These are phyloP conservation scores for Paraescarpia echinospica DNA, from an alignment of 1,140 invertebrate species.

Conservation along the genomic window DNA sequence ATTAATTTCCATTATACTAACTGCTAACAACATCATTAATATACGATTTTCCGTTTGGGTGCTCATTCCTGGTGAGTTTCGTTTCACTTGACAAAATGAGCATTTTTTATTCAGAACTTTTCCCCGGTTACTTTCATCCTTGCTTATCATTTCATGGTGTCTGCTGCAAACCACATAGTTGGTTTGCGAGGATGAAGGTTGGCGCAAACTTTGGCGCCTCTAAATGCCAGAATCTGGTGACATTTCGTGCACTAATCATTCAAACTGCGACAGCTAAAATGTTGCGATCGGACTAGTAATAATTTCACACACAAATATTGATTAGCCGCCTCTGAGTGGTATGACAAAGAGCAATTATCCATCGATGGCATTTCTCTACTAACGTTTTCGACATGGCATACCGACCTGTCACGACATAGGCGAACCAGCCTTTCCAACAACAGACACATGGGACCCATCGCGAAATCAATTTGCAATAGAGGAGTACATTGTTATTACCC, in stretches of 20 bases:
- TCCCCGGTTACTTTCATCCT: not conserved
- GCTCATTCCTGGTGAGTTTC: not conserved
- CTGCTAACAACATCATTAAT: too few species aligned
- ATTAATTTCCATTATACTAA: too few species aligned
- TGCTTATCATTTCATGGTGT: not conserved
- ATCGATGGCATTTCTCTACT: too few species aligned
- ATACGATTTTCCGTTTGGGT: too few species aligned
- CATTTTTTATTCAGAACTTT: not conserved
- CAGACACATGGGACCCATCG: too few species aligned
- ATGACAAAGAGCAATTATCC: too few species aligned
- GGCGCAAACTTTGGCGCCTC: not conserved
- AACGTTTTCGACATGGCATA: not conserved
- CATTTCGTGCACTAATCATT: not conserved
- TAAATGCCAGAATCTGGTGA: not conserved
- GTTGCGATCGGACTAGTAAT: not conserved
- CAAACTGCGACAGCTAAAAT: not conserved
- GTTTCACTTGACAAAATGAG: not conserved
- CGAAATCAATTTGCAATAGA: too few species aligned
- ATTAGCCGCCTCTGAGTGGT: not conserved
- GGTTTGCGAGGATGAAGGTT: not conserved
- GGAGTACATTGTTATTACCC: too few species aligned
- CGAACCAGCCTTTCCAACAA: too few species aligned
- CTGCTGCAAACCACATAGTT: too few species aligned
- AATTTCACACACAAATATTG: not conserved
- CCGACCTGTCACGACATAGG: too few species aligned